Evolutionary conservation across 2,888 invertebrate species (phyloP).

Genomic region (Chironomus tentans): DNA sequence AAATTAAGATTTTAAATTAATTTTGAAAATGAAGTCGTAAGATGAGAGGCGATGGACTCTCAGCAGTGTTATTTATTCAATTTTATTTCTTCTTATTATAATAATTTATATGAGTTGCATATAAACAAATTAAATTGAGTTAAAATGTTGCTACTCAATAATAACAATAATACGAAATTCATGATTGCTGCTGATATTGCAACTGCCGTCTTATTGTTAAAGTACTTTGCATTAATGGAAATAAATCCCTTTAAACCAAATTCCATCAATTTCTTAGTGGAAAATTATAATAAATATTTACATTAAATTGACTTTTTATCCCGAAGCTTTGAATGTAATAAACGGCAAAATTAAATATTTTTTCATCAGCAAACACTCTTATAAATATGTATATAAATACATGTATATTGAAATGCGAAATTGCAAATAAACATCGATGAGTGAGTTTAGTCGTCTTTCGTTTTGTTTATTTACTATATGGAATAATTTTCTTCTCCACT

Average conservation of each 20-base stretch:
- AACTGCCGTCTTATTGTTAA: background rate
- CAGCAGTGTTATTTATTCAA: background rate
- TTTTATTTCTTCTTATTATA: background rate
- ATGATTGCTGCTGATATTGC: background rate
- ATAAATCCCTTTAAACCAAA: constrained; percentile 15
- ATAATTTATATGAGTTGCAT: background rate
- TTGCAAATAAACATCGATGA: background rate
- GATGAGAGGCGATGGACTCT: background rate
- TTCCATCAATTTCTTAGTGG: background rate
- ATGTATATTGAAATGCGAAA: background rate
- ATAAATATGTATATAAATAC: background rate
- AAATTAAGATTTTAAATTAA: constrained; percentile 25
- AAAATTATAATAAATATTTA: constrained; percentile 15
- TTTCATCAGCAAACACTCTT: background rate
- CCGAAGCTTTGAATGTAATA: background rate
- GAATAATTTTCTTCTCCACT: background rate
- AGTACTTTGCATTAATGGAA: background rate
- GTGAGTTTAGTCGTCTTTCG: background rate
- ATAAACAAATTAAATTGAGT: constrained; percentile 8
- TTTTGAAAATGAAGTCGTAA: constrained; percentile 20
- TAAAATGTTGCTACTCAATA: constrained; percentile 11
- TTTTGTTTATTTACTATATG: background rate
- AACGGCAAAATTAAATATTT: background rate
- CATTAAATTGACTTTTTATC: constrained; percentile 9
- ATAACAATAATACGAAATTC: background rate